phyloP scores from a whole-genome alignment of 23 tunicate species.

The Halocynthia roretzi region DNA sequence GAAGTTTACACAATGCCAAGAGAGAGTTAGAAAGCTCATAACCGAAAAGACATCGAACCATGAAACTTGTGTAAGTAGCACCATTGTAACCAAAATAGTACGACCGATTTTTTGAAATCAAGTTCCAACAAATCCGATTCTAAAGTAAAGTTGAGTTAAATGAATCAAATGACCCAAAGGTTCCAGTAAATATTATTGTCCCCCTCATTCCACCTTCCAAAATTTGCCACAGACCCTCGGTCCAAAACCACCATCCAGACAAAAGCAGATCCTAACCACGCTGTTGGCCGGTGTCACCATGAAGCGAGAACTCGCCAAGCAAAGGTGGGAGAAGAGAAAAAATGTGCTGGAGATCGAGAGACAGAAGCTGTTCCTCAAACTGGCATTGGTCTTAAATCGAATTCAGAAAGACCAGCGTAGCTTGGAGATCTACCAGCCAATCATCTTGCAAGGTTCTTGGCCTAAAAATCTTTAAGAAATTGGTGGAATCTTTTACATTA shows the following conservation, averaged over 20 bases:
- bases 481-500: too few relatives aligned
- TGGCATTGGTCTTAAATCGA: conserved; percentile 45
- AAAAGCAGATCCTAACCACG: neutral
- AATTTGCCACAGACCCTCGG: neutral
- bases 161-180: too few relatives aligned
- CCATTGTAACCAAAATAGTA: neutral
- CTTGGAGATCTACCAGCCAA: conserved; percentile 37
- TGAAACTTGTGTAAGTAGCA: neutral
- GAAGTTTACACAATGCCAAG: conserved; percentile 26
- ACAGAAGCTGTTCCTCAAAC: conserved; percentile 33
- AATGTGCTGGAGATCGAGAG: conserved; percentile 22
- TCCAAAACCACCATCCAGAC: neutral
- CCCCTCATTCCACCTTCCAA: neutral
- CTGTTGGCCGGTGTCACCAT: neutral
- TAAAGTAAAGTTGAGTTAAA: too few relatives aligned
- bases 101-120: neutral
- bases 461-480: too few relatives aligned
- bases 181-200: too few relatives aligned
- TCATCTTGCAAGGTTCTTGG: conserved; percentile 20
- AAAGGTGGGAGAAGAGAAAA: conserved; percentile 16
- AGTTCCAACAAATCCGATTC: too few relatives aligned
- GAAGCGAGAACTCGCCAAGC: neutral
- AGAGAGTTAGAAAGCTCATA: conserved; percentile 12
- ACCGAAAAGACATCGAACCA: neutral
- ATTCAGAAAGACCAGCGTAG: conserved; percentile 15